A percentile compares a stretch with the other conserved stretches of the same genome.
These are phyloP conservation scores for Dipodomys merriami DNA, from an alignment of 2,113 vertebrate species.

Conservation along the genomic window DNA sequence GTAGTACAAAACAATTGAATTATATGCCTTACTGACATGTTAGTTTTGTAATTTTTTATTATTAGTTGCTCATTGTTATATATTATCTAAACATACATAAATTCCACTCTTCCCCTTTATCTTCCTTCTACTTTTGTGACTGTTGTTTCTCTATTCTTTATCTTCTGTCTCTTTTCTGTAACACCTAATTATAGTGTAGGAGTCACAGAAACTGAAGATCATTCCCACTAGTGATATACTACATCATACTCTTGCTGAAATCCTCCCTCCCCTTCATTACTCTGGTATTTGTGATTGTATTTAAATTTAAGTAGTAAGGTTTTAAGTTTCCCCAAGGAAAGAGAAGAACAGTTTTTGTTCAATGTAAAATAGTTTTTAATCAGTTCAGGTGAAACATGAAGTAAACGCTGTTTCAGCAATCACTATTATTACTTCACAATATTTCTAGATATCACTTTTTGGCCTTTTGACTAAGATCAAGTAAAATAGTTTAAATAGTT, in stretches of 20 bases:
- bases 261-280: not conserved
- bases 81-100: not conserved
- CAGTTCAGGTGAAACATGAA: conserved; percentile 1
- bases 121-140: not conserved
- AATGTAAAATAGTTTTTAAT: not conserved
- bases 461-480: too few species aligned
- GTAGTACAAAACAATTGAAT: not conserved
- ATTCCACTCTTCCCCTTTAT: not conserved
- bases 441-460: not conserved
- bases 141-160: not conserved
- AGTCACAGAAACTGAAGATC: not conserved
- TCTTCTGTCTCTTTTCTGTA: conserved; percentile 26
- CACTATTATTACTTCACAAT: conserved; percentile 11
- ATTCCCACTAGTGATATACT: not conserved
- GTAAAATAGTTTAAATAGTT: too few species aligned
- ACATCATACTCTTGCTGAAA: not conserved
- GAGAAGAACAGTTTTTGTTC: conserved; percentile 1
- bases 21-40: not conserved
- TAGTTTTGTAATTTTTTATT: conserved; percentile 13
- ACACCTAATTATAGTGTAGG: not conserved
- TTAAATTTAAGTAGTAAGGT: conserved; percentile 5
- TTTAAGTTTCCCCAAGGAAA: not conserved
- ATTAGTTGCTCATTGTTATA: not conserved
- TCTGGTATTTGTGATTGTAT: not conserved
- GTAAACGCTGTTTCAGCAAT: not conserved